Evolutionary conservation across 2,888 invertebrate species (phyloP).

Genomic region (Drosophila conformis): DNA sequence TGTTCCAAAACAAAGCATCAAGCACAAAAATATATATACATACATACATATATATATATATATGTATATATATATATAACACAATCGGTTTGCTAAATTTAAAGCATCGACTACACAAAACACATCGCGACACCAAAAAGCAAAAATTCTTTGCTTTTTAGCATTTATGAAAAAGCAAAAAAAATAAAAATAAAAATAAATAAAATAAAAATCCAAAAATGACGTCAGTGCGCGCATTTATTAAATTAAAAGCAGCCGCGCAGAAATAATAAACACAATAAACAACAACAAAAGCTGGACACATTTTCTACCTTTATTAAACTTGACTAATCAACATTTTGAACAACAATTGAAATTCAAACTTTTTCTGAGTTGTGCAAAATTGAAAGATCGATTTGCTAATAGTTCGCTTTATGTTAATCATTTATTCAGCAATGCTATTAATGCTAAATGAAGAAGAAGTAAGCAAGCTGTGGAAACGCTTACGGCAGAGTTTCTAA

Average conservation of each 20-base stretch:
- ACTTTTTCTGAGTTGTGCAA: neutral
- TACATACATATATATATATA: neutral
- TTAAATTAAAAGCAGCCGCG: slow-evolving; percentile 38
- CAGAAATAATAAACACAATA: slow-evolving; percentile 21
- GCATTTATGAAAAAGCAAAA: slow-evolving; percentile 50
- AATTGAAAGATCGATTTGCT: neutral
- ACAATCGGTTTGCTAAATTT: slow-evolving; percentile 53
- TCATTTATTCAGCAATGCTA: neutral
- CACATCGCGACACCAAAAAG: slow-evolving; percentile 13
- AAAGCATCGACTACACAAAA: slow-evolving; percentile 48
- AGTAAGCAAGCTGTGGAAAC: neutral
- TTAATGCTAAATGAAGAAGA: neutral
- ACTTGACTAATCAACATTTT: slow-evolving; percentile 12
- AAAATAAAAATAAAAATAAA: neutral
- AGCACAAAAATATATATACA: neutral
- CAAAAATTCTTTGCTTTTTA: slow-evolving; percentile 50
- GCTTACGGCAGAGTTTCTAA: neutral
- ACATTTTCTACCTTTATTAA: slow-evolving; percentile 34
- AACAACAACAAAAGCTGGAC: slow-evolving; percentile 17
- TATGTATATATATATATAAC: slow-evolving; percentile 24
- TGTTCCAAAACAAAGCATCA: slow-evolving; percentile 44
- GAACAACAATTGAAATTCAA: slow-evolving; percentile 5
- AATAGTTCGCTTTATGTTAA: neutral
- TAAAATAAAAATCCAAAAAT: slow-evolving; percentile 43
- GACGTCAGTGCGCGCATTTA: slow-evolving; percentile 74